Percentiles rank a stretch among this genome's conserved stretches.
Evolutionary conservation across 37 sponge, comb jelly and placozoan species (phyloP).

Genomic region (Corticium candelabrum): DNA sequence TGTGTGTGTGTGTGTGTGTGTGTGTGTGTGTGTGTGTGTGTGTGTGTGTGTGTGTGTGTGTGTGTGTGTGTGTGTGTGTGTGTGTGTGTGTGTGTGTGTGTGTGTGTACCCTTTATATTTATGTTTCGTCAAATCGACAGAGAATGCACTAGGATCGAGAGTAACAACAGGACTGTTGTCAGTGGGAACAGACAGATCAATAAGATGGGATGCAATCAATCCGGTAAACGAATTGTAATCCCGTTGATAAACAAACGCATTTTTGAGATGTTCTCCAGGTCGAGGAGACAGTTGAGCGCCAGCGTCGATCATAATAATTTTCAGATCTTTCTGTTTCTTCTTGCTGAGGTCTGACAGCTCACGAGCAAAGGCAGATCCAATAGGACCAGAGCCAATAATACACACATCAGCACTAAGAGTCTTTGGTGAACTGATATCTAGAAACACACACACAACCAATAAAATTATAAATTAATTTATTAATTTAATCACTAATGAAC

Average conservation of each 20-base stretch:
- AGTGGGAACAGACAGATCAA: constrained; percentile 24
- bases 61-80: no score
- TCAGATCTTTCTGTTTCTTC: no score
- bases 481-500: no score
- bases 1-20: no score
- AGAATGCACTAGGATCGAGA: constrained; percentile 24
- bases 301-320: constrained; percentile 51
- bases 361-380: constrained; percentile 36
- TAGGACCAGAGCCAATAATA: constrained; percentile 34
- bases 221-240: constrained; percentile 25
- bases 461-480: no score
- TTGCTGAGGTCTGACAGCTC: constrained; percentile 22
- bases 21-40: no score
- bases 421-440: no score
- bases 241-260: constrained; percentile 28
- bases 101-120: constrained; percentile 1
- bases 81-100: no score
- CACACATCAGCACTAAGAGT: no score
- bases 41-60: no score
- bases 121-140: constrained; percentile 7
- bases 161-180: constrained; percentile 21
- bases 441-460: no score
- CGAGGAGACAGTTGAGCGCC: constrained; percentile 28
- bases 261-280: constrained; percentile 40
- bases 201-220: constrained; percentile 18